phyloP scores from a whole-genome alignment of 2,888 invertebrate genomes.

The Agrilus cyanescens region DNA sequence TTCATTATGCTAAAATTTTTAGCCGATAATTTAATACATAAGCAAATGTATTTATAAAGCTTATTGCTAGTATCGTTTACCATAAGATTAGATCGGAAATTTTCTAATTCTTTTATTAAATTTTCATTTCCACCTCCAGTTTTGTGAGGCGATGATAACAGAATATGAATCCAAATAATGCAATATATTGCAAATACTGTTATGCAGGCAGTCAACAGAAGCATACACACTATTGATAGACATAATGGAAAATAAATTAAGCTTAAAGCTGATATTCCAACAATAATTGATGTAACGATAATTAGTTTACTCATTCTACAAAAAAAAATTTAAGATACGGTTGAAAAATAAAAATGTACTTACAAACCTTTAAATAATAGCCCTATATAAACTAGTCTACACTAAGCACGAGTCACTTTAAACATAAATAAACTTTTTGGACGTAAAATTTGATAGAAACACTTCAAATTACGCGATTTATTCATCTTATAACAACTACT shows the following conservation, averaged over 20 bases:
- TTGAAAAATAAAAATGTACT: no score
- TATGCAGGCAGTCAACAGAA: slow-evolving; percentile 21
- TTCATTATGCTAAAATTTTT: no score
- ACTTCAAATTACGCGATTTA: no score
- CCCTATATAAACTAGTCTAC: no score
- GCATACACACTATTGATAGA: slow-evolving; percentile 21
- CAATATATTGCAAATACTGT: slow-evolving; percentile 32
- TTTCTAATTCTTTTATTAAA: slow-evolving; percentile 48
- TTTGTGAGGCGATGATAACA: slow-evolving; percentile 52
- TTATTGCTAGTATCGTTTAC: no score
- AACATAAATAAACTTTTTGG: no score
- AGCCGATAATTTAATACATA: neutral
- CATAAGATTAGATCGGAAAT: slow-evolving; percentile 49
- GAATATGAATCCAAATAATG: slow-evolving; percentile 50
- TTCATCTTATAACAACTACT: no score
- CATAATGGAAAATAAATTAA: slow-evolving; percentile 22
- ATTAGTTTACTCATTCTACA: slow-evolving; percentile 22
- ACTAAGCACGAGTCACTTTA: no score
- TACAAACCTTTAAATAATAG: no score
- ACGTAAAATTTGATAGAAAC: no score
- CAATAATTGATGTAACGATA: slow-evolving; percentile 15
- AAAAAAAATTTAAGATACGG: slow-evolving; percentile 1
- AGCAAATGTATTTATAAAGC: no score
- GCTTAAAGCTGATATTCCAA: slow-evolving; percentile 15
- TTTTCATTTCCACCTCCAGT: slow-evolving; percentile 48